Conservation (phyloP, 2,888 invertebrate genomes). For the Andrena bicolor region DNA sequence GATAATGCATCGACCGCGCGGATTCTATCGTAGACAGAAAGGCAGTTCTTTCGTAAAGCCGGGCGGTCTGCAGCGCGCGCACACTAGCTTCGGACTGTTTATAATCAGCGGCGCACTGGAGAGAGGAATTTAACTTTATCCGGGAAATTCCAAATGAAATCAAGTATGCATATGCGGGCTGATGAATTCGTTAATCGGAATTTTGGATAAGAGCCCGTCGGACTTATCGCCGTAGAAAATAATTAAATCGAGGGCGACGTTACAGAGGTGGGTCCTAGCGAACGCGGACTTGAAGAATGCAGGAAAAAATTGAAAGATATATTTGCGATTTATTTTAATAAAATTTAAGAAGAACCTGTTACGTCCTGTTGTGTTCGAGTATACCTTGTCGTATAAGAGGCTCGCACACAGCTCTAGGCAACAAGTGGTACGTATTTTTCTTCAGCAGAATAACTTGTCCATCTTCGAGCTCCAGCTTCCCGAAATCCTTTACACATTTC, state of each 20-base stretch:
- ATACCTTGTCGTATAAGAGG: slow-evolving; percentile 95
- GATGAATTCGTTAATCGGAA: slow-evolving; percentile 14
- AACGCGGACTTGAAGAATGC: neutral
- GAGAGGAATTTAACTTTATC: slow-evolving; percentile 24
- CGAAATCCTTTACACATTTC: slow-evolving; percentile 95
- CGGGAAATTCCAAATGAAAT: slow-evolving; percentile 54
- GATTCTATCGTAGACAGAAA: neutral
- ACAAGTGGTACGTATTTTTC: slow-evolving; percentile 95
- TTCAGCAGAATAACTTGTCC: slow-evolving; percentile 96
- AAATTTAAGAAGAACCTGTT: slow-evolving; percentile 34
- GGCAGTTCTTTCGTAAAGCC: neutral
- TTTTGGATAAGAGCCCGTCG: neutral
- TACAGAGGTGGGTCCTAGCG: too few relatives aligned
- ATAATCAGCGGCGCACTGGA: neutral
- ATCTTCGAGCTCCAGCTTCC: slow-evolving; percentile 96
- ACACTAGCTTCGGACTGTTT: slow-evolving; percentile 21
- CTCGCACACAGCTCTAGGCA: slow-evolving; percentile 95
- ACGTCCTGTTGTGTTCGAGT: slow-evolving; percentile 90
- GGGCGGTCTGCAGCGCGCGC: slow-evolving; percentile 13
- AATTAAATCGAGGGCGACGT: too few relatives aligned
- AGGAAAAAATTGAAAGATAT: neutral
- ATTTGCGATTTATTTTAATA: slow-evolving; percentile 26
- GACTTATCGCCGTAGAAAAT: too few relatives aligned
- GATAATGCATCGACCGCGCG: slow-evolving; percentile 3
- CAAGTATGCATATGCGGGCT: slow-evolving; percentile 38